phyloP scores from a whole-genome alignment of 2,888 invertebrate genomes.

The Sclerodermus sp. region DNA sequence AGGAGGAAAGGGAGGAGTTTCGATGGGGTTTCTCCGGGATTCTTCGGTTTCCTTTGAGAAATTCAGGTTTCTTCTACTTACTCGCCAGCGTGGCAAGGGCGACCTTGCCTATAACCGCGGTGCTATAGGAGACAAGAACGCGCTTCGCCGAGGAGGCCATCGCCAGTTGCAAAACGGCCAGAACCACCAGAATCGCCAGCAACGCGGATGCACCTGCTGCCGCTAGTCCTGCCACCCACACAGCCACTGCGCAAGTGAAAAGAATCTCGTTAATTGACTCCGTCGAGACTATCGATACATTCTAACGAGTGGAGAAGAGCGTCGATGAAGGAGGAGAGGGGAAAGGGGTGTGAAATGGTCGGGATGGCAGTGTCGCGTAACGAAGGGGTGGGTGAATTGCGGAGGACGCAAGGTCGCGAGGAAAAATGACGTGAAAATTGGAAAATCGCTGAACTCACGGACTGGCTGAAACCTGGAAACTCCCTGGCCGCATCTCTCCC shows the following conservation, averaged over 20 bases:
- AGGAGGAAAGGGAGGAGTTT: too few species aligned
- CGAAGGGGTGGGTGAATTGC: too few species aligned
- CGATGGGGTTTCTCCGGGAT: too few species aligned
- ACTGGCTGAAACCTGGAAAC: conserved; percentile 78
- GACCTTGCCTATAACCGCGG: conserved; percentile 77
- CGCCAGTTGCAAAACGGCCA: conserved; percentile 81
- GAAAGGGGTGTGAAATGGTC: too few species aligned
- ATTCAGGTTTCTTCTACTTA: conserved; percentile 59
- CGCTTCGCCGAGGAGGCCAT: conserved; percentile 85
- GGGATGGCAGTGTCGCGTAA: too few species aligned
- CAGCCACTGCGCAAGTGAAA: conserved; percentile 72
- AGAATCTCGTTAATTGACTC: too few species aligned
- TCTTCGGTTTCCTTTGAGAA: too few species aligned
- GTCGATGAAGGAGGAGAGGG: too few species aligned
- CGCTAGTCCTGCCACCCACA: conserved; percentile 79
- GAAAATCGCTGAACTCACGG: conserved; percentile 63
- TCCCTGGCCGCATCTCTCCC: conserved; percentile 80
- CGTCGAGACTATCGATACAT: too few species aligned
- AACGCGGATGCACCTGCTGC: conserved; percentile 74
- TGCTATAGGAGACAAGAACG: conserved; percentile 76
- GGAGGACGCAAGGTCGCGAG: too few species aligned
- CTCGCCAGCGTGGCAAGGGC: conserved; percentile 77
- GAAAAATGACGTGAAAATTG: conserved; percentile 2
- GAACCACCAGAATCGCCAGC: conserved; percentile 75
- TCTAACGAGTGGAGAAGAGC: too few species aligned